Evolutionary conservation across 2,888 invertebrate genomes (phyloP).

Genomic region (Cryptops parisi): DNA sequence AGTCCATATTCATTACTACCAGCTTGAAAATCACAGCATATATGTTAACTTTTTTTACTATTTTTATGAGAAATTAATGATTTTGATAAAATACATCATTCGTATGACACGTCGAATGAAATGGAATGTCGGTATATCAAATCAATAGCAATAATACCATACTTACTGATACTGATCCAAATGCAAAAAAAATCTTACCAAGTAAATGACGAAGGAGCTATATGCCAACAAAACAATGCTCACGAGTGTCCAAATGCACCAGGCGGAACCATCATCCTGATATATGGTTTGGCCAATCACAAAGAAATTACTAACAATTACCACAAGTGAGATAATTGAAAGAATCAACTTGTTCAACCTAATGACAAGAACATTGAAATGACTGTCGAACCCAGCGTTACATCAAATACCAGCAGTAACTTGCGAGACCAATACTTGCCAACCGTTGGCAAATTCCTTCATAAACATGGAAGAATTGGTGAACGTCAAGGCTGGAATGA

Average conservation of each 20-base stretch:
- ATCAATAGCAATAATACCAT: too few relatives aligned
- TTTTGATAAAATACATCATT: too few relatives aligned
- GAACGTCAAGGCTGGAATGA: conserved; percentile 71
- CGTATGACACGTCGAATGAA: too few relatives aligned
- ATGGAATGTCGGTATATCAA: too few relatives aligned
- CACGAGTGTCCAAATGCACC: conserved; percentile 4
- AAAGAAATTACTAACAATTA: conserved; percentile 6
- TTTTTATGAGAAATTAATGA: too few relatives aligned
- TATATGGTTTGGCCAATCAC: background rate
- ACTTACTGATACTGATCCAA: too few relatives aligned
- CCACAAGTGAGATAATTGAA: background rate
- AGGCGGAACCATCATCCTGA: background rate
- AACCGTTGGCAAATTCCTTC: conserved; percentile 68
- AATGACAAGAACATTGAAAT: background rate
- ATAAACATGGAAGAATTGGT: conserved; percentile 62
- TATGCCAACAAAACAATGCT: background rate
- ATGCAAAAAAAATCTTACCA: conserved; percentile 4
- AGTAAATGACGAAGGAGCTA: background rate
- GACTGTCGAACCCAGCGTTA: too few relatives aligned
- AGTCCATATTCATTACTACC: too few relatives aligned
- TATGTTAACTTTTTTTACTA: too few relatives aligned
- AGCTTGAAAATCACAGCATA: too few relatives aligned
- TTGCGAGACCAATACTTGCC: conserved; percentile 35
- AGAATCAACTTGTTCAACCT: conserved; percentile 4
- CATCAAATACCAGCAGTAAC: too few relatives aligned